Conservation (phyloP, 1,140 invertebrate species). For the Trissolcus basalis region DNA sequence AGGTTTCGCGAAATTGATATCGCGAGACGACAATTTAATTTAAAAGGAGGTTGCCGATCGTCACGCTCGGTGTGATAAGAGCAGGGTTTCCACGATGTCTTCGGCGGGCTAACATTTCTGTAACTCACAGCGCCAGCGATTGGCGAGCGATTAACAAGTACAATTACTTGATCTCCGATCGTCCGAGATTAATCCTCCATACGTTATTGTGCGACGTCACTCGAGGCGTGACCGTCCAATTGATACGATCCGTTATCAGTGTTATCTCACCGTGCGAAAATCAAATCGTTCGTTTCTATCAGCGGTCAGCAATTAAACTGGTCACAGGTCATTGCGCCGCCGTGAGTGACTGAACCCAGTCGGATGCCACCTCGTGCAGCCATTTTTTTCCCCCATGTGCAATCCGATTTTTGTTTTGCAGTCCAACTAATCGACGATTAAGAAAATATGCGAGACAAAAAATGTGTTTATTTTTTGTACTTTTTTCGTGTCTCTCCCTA, state of each 20-base stretch:
- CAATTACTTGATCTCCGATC: conserved; percentile 58
- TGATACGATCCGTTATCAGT: conserved; percentile 46
- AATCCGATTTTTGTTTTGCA: no score
- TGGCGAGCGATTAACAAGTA: conserved; percentile 54
- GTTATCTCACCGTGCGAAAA: conserved; percentile 40
- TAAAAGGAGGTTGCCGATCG: conserved; percentile 14
- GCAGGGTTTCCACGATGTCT: conserved; percentile 43
- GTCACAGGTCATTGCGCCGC: conserved; percentile 2
- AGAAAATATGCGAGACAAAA: no score
- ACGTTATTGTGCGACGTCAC: conserved; percentile 57
- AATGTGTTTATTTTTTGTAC: conserved; percentile 9
- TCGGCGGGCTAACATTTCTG: conserved; percentile 34
- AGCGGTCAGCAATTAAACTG: conserved; percentile 3
- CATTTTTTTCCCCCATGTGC: no score
- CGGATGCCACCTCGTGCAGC: no score
- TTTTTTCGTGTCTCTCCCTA: not conserved
- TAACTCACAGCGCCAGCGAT: conserved; percentile 46
- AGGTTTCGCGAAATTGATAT: conserved; percentile 27
- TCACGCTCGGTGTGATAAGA: conserved; percentile 21
- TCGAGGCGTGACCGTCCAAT: conserved; percentile 47
- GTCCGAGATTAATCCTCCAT: conserved; percentile 53
- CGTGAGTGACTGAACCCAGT: conserved; percentile 30
- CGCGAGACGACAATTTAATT: conserved; percentile 35
- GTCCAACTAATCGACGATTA: no score
- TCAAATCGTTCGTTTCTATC: conserved; percentile 34